phyloP scores from a whole-genome alignment of 1,140 invertebrate species.

The Grapholita molesta region DNA sequence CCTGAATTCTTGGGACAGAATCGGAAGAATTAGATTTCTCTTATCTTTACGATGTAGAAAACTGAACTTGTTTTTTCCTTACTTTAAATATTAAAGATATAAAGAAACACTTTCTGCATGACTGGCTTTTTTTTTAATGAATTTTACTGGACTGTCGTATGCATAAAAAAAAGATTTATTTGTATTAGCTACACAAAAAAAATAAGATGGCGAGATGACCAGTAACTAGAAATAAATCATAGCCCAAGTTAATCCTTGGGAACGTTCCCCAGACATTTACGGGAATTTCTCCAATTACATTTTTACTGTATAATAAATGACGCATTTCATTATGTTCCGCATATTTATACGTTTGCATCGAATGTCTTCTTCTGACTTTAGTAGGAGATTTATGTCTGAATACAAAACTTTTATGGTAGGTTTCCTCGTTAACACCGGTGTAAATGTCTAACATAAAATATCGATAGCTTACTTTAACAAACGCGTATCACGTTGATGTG shows the following conservation, averaged over 20 bases:
- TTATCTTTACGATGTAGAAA: constrained; percentile 9
- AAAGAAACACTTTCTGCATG: too few relatives aligned
- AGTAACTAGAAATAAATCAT: neutral
- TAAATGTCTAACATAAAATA: constrained; percentile 64
- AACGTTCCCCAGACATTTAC: neutral
- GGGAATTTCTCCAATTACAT: constrained; percentile 28
- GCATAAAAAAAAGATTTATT: neutral
- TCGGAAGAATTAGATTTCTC: neutral
- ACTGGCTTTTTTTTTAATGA: too few relatives aligned
- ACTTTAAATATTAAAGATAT: too few relatives aligned
- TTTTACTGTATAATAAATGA: constrained; percentile 49
- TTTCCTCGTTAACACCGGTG: constrained; percentile 67
- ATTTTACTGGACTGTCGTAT: neutral
- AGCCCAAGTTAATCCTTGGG: neutral
- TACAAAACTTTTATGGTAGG: constrained; percentile 67
- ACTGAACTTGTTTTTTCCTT: neutral
- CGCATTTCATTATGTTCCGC: constrained; percentile 48
- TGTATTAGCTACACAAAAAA: neutral
- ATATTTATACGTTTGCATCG: constrained; percentile 60
- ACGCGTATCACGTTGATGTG: neutral
- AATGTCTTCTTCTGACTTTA: constrained; percentile 42
- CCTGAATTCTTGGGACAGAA: neutral
- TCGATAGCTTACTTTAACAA: constrained; percentile 11
- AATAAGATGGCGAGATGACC: neutral
- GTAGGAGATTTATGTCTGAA: constrained; percentile 61